Evolutionary conservation across 2,113 vertebrate genomes (phyloP), one percentile per base, ranked within the genome.

Genomic region (Dermatemys mawii): DNA sequence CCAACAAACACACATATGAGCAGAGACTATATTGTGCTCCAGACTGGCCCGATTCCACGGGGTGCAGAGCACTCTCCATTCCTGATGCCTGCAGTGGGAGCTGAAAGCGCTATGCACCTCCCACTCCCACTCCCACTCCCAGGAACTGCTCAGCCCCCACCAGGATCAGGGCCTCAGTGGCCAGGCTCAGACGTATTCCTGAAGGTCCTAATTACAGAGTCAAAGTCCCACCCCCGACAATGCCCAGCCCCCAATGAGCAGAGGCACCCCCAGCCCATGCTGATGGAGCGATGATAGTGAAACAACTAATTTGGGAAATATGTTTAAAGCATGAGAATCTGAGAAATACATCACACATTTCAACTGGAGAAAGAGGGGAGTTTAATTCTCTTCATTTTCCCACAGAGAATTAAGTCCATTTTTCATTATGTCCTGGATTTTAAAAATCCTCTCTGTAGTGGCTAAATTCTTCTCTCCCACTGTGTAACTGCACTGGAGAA

Each of bases 401-500:
- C 17, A 14, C 6, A 3, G 60, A 17, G 60, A 16, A 16, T 63
- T 63, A 35, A 4, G 32, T 17, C 14, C 14, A 35, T 35, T 63
- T 63, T 63, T 35, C 60, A 35, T 35, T 63, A 35, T 6, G n/a
- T n/a, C n/a, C n/a, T n/a, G 60, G 60, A n/a, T 63, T 35, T 54
- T 26, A 26, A 54, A 51, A 54, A 54, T 54, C 53, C 3, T 54
- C 27, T 60, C 29, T 60, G 29, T 32, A 13, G 1, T 32, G 55
- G 12, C 1, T 32, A 16, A 2, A n/a, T 35, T 6, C 13, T 7
- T 2, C 60, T 63, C 32, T 16, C 35, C 29, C 35, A 19, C 1
- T 9, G 35, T 19, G 4, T n/a, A 67, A 19, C 63, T 5, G 17
- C n/a, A 21, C 1, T 21, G 9, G 63, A 67, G 19, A 67, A 67